Percentiles rank a stretch among this genome's conserved stretches.
phyloP scores from a whole-genome alignment of 2,797 vertebrate species.

The Melopsittacus undulatus region DNA sequence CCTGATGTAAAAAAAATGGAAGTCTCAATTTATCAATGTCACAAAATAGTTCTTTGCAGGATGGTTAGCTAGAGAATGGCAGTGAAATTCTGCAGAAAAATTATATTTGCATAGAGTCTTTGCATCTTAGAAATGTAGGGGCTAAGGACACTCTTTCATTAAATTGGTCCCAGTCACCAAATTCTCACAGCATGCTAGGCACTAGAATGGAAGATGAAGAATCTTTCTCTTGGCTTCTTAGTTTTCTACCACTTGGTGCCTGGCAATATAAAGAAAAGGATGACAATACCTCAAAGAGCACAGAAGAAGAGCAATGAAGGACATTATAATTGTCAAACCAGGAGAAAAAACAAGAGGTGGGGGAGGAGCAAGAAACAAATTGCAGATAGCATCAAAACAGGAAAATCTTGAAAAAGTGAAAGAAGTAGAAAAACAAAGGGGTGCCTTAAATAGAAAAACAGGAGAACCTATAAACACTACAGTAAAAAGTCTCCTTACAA shows the following conservation, averaged over 20 bases:
- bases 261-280: background rate
- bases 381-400: background rate
- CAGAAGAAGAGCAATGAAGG: background rate
- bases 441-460: background rate
- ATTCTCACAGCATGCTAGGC: background rate
- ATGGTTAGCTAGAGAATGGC: background rate
- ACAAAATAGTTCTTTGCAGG: background rate
- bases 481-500: background rate
- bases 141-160: background rate
- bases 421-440: background rate
- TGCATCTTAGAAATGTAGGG: background rate
- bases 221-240: background rate
- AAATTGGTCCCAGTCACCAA: background rate
- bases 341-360: background rate
- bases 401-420: background rate
- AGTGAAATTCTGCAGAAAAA: background rate
- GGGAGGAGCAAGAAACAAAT: background rate
- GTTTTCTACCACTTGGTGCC: background rate
- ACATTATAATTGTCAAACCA: background rate
- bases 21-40: background rate
- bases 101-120: fast-evolving
- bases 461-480: background rate
- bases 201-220: background rate
- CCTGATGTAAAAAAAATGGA: background rate
- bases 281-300: background rate